A percentile compares a stretch with the other conserved stretches of the same genome.
Conservation (phyloP, 2,113 vertebrate genomes). For the Tragulus kanchil region DNA sequence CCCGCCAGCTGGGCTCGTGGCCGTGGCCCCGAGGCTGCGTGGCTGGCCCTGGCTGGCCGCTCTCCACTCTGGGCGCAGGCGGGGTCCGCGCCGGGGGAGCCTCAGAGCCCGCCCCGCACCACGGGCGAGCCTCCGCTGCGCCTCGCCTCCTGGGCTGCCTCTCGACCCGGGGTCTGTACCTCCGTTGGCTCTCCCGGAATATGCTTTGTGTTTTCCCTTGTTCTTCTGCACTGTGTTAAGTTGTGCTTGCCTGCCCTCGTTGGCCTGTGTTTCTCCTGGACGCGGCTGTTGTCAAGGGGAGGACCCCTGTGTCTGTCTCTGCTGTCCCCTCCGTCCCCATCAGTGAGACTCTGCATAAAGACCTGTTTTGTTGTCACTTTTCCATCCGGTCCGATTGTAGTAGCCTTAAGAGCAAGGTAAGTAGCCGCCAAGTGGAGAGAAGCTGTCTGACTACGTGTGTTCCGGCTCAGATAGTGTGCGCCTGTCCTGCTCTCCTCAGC, state of each 20-base stretch:
- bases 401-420: not conserved
- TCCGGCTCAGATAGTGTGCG: not conserved
- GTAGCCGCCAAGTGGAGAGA: not conserved
- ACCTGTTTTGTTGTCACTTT: not conserved
- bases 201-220: not conserved
- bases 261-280: not conserved
- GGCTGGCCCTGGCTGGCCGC: no score
- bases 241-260: not conserved
- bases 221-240: not conserved
- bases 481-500: not conserved
- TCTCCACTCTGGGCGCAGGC: rapidly evolving
- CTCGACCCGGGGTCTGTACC: no score
- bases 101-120: no score
- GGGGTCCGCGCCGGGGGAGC: not conserved
- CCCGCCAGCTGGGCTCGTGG: no score
- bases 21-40: not conserved
- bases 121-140: no score
- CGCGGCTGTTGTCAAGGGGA: not conserved
- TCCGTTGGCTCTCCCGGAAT: not conserved
- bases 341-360: not conserved
- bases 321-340: not conserved
- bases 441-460: not conserved
- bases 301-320: not conserved
- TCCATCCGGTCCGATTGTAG: not conserved
- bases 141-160: no score